These are phyloP conservation scores for Kobus ellipsiprymnus DNA, from an alignment of 2,113 vertebrate species.

Conservation along the genomic window DNA sequence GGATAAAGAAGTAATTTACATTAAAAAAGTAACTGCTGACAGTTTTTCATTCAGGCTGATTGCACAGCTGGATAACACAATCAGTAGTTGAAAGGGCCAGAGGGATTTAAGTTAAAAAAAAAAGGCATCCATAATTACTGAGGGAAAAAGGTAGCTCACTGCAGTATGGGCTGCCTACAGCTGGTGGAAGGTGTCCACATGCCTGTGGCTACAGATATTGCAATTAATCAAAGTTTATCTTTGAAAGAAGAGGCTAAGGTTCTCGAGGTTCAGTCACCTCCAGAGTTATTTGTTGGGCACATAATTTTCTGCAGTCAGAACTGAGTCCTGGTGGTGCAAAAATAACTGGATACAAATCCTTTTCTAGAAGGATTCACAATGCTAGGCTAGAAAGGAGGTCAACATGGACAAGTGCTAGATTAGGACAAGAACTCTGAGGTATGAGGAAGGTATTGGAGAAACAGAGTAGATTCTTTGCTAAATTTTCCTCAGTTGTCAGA, in stretches of 20 bases:
- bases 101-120: background rate
- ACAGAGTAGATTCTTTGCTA: background rate
- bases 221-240: slow-evolving; percentile 3
- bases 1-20: slow-evolving; percentile 9
- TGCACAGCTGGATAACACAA: background rate
- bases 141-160: background rate
- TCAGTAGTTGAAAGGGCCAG: background rate
- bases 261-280: background rate
- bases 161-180: background rate
- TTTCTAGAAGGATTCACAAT: background rate
- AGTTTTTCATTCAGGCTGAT: background rate
- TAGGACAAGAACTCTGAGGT: background rate
- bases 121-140: background rate
- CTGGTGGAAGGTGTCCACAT: background rate
- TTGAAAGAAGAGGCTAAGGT: background rate
- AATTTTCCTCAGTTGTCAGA: background rate
- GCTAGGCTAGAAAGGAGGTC: background rate
- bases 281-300: background rate
- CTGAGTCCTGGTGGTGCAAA: background rate
- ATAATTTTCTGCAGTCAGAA: background rate
- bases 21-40: background rate
- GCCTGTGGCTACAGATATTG: background rate
- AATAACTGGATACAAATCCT: background rate
- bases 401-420: background rate
- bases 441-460: background rate